These are phyloP conservation scores for Hippoglossus stenolepis DNA, from an alignment of 2,113 vertebrate species.

Conservation along the genomic window DNA sequence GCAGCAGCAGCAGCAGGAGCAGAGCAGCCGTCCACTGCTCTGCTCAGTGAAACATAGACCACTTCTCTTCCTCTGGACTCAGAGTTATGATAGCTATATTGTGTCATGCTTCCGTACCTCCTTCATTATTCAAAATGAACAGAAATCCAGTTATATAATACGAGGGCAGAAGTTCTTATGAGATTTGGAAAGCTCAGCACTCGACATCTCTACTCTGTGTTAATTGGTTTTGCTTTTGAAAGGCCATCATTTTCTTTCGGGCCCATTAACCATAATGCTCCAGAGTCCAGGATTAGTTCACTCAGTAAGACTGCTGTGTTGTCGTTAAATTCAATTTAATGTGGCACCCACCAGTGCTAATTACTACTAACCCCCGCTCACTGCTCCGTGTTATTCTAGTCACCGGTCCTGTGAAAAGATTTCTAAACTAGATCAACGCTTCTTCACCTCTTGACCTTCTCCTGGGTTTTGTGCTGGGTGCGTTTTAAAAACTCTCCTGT, in stretches of 20 bases:
- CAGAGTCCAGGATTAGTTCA: constrained; percentile 80
- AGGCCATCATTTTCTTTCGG: constrained; percentile 84
- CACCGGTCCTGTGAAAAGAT: constrained; percentile 34
- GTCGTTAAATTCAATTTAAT: constrained; percentile 84
- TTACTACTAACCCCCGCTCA: constrained; percentile 69
- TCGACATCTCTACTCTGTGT: constrained; percentile 75
- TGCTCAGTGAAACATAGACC: constrained; percentile 57
- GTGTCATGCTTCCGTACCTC: constrained; percentile 67
- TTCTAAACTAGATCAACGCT: background rate
- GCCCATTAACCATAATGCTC: constrained; percentile 84
- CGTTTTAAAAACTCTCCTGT: background rate
- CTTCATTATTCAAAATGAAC: constrained; percentile 78
- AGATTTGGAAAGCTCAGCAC: constrained; percentile 81
- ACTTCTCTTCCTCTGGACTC: constrained; percentile 57
- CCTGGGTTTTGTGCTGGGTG: background rate
- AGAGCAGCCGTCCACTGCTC: constrained; percentile 29
- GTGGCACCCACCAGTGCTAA: constrained; percentile 77
- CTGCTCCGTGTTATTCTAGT: constrained; percentile 55
- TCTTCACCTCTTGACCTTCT: constrained; percentile 7
- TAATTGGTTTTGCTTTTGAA: constrained; percentile 85
- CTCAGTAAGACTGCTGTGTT: constrained; percentile 80
- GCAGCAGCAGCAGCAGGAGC: constrained; percentile 2
- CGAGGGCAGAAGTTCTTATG: constrained; percentile 72
- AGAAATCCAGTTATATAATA: constrained; percentile 77
- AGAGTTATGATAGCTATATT: constrained; percentile 70